Conservation (phyloP, 2,888 invertebrate genomes). For the Netelia inedita region DNA sequence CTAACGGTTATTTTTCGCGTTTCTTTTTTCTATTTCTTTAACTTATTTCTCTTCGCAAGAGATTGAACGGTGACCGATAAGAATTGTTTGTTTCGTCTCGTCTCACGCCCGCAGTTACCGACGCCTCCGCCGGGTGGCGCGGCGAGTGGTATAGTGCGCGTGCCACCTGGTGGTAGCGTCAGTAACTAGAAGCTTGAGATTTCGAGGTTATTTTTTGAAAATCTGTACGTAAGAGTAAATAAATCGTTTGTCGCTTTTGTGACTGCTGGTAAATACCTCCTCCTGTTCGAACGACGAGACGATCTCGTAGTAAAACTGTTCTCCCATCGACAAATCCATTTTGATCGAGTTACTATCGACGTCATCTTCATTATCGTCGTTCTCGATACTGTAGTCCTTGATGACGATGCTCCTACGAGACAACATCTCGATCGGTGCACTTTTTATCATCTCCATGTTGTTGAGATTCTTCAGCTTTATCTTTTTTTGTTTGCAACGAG, state of each 20-base stretch:
- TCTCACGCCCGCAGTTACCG: neutral
- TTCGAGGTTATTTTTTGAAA: neutral
- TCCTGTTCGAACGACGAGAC: slow-evolving; percentile 84
- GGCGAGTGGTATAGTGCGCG: neutral
- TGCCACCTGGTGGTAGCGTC: neutral
- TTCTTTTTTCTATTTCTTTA: neutral
- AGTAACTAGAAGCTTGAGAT: neutral
- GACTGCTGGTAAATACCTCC: slow-evolving; percentile 78
- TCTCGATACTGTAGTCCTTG: slow-evolving; percentile 79
- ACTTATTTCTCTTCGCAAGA: slow-evolving; percentile 20
- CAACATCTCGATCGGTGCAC: slow-evolving; percentile 82
- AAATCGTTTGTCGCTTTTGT: neutral
- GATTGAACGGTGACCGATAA: neutral
- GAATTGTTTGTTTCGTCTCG: neutral
- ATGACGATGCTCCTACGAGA: slow-evolving; percentile 81
- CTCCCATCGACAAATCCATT: slow-evolving; percentile 83
- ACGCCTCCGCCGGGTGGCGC: neutral
- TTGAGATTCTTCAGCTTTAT: neutral
- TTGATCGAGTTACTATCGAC: slow-evolving; percentile 80
- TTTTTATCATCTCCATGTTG: slow-evolving; percentile 82
- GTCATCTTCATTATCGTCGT: slow-evolving; percentile 75
- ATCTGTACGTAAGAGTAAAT: neutral
- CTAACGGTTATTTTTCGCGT: neutral
- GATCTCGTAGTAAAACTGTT: slow-evolving; percentile 84
- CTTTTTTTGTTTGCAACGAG: slow-evolving; percentile 1